A percentile compares a stretch with the other conserved stretches of the same genome.
phyloP scores from a whole-genome alignment of 2,888 invertebrate genomes.

The Maniola hyperantus region DNA sequence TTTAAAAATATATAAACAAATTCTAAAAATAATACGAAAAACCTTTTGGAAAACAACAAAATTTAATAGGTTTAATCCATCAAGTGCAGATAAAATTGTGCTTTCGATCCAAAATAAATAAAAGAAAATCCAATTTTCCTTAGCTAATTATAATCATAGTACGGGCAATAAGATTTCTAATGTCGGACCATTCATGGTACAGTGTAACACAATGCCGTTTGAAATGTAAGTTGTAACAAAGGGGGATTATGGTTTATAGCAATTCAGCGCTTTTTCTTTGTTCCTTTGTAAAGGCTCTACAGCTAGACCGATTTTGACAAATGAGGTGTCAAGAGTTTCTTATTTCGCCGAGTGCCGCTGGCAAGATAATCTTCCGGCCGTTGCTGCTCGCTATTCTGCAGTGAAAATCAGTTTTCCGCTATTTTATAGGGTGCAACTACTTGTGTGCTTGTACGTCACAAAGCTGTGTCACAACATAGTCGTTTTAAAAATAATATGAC shows the following conservation, averaged over 20 bases:
- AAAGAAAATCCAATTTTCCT: neutral
- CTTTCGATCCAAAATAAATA: neutral
- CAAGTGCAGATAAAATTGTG: too few relatives aligned
- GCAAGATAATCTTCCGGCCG: constrained; percentile 35
- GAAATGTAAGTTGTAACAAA: constrained; percentile 37
- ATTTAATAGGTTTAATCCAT: too few relatives aligned
- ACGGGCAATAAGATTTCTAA: neutral
- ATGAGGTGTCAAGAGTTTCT: constrained; percentile 41
- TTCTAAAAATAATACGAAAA: too few relatives aligned
- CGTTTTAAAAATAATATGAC: constrained; percentile 1
- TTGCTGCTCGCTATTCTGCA: constrained; percentile 33
- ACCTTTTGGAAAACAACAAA: too few relatives aligned
- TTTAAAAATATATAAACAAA: too few relatives aligned
- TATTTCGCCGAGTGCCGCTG: constrained; percentile 36
- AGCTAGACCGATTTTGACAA: constrained; percentile 41
- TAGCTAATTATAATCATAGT: neutral
- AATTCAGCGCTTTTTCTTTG: constrained; percentile 40
- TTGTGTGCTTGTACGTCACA: too few relatives aligned
- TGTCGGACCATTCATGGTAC: constrained; percentile 4
- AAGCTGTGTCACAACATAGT: neutral
- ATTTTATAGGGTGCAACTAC: constrained; percentile 1
- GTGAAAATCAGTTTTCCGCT: constrained; percentile 31
- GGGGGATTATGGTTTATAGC: constrained; percentile 38
- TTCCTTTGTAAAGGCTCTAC: constrained; percentile 38
- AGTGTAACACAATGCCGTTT: constrained; percentile 29